Conservation (phyloP, 1,140 invertebrate genomes). For the Drosophila persimilis region DNA sequence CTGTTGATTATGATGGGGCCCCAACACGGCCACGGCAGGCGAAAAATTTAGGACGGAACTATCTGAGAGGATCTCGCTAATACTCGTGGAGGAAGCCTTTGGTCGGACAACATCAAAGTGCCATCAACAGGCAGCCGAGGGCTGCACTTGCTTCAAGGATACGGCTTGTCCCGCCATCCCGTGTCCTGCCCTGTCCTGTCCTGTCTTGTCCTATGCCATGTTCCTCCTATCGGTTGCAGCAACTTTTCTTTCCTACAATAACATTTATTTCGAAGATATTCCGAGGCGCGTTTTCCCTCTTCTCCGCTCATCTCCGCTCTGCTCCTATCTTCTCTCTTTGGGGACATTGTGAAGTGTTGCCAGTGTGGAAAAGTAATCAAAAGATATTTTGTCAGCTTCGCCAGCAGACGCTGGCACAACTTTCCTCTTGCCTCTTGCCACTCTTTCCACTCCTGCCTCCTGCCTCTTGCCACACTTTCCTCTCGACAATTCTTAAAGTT, state of each 20-base stretch:
- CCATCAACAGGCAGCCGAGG: slow-evolving; percentile 61
- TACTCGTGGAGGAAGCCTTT: slow-evolving; percentile 21
- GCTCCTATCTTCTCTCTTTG: neutral
- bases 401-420: slow-evolving; percentile 30
- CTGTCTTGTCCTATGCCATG: too few species aligned
- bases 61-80: slow-evolving; percentile 25
- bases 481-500: slow-evolving; percentile 55
- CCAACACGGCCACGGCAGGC: slow-evolving; percentile 19
- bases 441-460: neutral
- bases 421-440: slow-evolving; percentile 8
- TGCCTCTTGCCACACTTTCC: too few species aligned
- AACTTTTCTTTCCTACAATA: slow-evolving; percentile 75
- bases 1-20: slow-evolving; percentile 54
- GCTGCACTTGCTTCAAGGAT: slow-evolving; percentile 38
- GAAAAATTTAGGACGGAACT: slow-evolving; percentile 6
- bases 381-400: slow-evolving; percentile 77
- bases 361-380: slow-evolving; percentile 73
- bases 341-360: slow-evolving; percentile 60
- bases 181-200: too few species aligned
- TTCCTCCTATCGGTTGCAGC: slow-evolving; percentile 60
- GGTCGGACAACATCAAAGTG: slow-evolving; percentile 55
- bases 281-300: slow-evolving; percentile 16
- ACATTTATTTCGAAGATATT: slow-evolving; percentile 78
- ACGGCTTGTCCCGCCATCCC: neutral
- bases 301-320: too few species aligned